Percentiles rank a stretch among this genome's conserved stretches.
These are phyloP conservation scores for Euura saliciscinereae DNA, from an alignment of 1,140 invertebrate species.

Conservation along the genomic window DNA sequence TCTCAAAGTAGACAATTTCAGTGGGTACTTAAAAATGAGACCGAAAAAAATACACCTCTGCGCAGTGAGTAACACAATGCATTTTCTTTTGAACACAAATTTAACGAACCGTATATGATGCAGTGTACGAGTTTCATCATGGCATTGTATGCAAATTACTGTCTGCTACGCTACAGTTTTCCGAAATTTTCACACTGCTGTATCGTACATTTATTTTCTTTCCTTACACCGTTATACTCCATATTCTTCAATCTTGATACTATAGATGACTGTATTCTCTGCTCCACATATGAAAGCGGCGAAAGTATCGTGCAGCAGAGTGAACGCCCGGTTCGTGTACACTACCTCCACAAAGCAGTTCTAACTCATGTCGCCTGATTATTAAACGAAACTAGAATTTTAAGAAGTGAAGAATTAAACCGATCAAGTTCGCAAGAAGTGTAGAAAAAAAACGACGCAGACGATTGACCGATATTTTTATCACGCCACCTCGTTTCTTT, in stretches of 20 bases:
- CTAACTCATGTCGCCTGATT: too few relatives aligned
- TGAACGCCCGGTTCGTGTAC: not conserved
- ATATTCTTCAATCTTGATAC: not conserved
- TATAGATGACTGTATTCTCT: not conserved
- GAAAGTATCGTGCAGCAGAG: not conserved
- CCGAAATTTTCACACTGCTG: not conserved
- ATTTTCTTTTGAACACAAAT: too few relatives aligned
- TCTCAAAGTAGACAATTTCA: too few relatives aligned
- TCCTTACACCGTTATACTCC: not conserved
- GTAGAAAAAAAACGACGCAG: not conserved
- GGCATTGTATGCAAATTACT: not conserved
- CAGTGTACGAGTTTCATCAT: not conserved
- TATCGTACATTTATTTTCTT: not conserved
- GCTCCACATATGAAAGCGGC: conserved; percentile 4
- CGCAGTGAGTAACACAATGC: too few relatives aligned
- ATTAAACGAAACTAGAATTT: too few relatives aligned
- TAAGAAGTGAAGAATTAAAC: too few relatives aligned
- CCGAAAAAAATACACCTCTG: too few relatives aligned
- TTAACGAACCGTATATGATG: too few relatives aligned
- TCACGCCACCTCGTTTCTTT: not conserved
- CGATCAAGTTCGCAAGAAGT: too few relatives aligned
- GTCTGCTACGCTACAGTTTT: not conserved
- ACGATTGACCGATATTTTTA: not conserved
- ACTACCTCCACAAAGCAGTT: too few relatives aligned
- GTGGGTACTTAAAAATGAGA: too few relatives aligned